A percentile compares a stretch with the other conserved stretches of the same genome.
phyloP scores from a whole-genome alignment of 2,888 invertebrate species.

The Abrostola triplasia region DNA sequence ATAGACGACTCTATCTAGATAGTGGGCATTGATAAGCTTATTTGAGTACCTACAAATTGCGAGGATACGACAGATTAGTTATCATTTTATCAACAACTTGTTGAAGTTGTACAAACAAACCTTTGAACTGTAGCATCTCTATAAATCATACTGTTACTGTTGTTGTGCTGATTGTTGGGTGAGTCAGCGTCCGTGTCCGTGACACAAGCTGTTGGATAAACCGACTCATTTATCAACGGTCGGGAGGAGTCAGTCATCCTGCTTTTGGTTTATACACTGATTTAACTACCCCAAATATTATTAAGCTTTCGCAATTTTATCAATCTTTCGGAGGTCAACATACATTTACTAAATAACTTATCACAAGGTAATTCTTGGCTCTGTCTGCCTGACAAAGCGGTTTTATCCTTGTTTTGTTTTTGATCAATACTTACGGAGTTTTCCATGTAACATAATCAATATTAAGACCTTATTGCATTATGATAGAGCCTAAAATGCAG shows the following conservation, averaged over 20 bases:
- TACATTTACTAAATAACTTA: too few relatives aligned
- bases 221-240: not conserved
- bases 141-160: not conserved
- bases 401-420: not conserved
- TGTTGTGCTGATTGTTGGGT: not conserved
- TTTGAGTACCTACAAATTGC: not conserved
- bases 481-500: constrained; percentile 5
- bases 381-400: too few relatives aligned
- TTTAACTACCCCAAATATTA: too few relatives aligned
- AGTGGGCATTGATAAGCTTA: not conserved
- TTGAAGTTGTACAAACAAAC: not conserved
- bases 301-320: too few relatives aligned
- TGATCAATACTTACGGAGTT: constrained; percentile 27
- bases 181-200: constrained; percentile 1
- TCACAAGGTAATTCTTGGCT: too few relatives aligned
- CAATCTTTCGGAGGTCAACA: too few relatives aligned
- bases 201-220: constrained; percentile 1
- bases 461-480: constrained; percentile 3
- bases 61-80: not conserved
- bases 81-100: not conserved
- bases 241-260: not conserved
- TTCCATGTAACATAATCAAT: constrained; percentile 1
- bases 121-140: not conserved
- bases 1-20: not conserved
- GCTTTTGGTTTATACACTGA: not conserved